Base-by-base conservation (phyloP, 2,113 vertebrate species). In the Plestiodon gilberti region DNA sequence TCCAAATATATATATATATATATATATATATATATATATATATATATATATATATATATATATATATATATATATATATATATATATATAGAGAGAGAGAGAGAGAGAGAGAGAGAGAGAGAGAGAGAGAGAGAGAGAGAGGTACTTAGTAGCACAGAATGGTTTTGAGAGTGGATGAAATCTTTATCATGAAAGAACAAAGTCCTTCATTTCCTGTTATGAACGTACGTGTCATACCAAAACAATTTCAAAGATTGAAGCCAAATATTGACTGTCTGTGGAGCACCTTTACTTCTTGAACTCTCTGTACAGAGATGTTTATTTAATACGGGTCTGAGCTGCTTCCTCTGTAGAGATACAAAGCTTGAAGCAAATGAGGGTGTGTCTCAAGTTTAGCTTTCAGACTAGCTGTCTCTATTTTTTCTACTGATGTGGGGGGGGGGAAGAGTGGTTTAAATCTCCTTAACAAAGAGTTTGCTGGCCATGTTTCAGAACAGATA, bases 261-360 rank as follows among this genome's bases (percentile, higher is more conserved):
- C 40, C 82, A 84, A 84, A 84, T 84, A 65, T 76, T 76, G 73
- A 76, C 59, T 76, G 71, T 64, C 82, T 76, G 30, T 33, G 73
- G 71, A 62, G 82, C 15, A 13, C 43, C 40, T 74, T 61, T 74
- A 74, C 61, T 25, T 84, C 40, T 64, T 64, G 73, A 76, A 64
- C 59, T 76, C 38, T 84, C 40, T 76, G 40, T 52, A 38, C 33
- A 76, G 59, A 76, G n/a, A 52, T 76, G 73, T 84, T 76, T 84
- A 48, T 52, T 76, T 84, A 76, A 52, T 62, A 65, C 14, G 76
- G 40, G 73, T 64, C 61, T 65, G 28, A 62, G 28, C 59, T 7
- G 15, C 55, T 30, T 35, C 55, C 25, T 59, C 35, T n/a, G 43
- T n/a, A 38, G 18, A 11, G 70, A 33, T 76, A 48, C 28, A 71